Evolutionary conservation across 2,113 vertebrate species (phyloP).

Genomic region (Corydoras sp.): DNA sequence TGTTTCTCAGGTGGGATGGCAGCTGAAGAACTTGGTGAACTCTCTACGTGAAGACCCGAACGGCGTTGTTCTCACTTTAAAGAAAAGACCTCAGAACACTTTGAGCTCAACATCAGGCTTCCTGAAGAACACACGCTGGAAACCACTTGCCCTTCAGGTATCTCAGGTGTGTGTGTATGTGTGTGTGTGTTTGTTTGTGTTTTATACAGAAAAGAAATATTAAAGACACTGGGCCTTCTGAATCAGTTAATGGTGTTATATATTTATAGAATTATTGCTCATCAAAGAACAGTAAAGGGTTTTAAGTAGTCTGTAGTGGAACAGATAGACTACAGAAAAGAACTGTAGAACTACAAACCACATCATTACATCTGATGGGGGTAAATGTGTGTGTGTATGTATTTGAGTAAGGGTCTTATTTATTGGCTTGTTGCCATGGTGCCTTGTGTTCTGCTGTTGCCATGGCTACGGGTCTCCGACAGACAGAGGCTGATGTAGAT

Average conservation of each 20-base stretch:
- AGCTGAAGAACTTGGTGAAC: slow-evolving; percentile 51
- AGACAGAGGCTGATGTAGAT: slow-evolving; percentile 32
- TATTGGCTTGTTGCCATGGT: slow-evolving; percentile 28
- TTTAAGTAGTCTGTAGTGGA: too few species aligned
- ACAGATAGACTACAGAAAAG: too few species aligned
- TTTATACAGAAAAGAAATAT: background rate
- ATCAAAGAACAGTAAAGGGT: too few species aligned
- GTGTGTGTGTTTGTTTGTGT: background rate
- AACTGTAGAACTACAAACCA: too few species aligned
- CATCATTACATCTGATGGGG: background rate
- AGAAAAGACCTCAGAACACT: slow-evolving; percentile 48
- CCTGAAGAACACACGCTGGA: slow-evolving; percentile 47
- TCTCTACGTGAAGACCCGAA: slow-evolving; percentile 46
- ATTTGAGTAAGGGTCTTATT: background rate
- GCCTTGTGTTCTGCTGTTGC: slow-evolving; percentile 31
- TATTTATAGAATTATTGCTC: too few species aligned
- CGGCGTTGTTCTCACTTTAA: slow-evolving; percentile 47
- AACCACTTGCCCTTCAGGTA: slow-evolving; percentile 46
- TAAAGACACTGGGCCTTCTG: background rate
- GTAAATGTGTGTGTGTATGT: slow-evolving; percentile 5
- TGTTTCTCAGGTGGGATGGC: slow-evolving; percentile 45
- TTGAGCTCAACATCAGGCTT: slow-evolving; percentile 39
- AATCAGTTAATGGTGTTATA: background rate
- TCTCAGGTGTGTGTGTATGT: background rate
- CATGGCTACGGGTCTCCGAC: slow-evolving; percentile 36